A percentile compares a stretch with the other conserved stretches of the same genome.
phyloP scores from a whole-genome alignment of 2,113 vertebrate species.

The Elanus axillaris region DNA sequence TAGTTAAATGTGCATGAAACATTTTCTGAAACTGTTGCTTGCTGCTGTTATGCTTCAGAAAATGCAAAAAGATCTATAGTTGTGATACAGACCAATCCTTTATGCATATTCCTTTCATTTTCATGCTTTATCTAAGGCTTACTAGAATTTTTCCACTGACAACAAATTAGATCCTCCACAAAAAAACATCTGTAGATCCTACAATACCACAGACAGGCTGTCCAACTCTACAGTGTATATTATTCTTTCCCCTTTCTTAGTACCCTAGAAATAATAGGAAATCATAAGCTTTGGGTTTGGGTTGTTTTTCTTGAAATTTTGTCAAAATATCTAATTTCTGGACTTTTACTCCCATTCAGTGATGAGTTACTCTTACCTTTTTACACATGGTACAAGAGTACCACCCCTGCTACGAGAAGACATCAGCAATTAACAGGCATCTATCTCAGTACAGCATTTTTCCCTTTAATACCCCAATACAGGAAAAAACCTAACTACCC shows the following conservation, averaged over 20 bases:
- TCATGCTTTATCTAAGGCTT: neutral
- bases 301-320: neutral
- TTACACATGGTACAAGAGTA: neutral
- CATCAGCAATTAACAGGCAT: neutral
- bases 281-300: neutral
- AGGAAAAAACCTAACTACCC: neutral
- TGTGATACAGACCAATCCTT: neutral
- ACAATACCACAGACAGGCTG: neutral
- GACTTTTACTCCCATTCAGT: neutral
- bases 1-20: neutral
- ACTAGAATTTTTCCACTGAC: neutral
- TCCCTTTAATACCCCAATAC: neutral
- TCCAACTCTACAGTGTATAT: neutral
- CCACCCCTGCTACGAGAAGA: neutral
- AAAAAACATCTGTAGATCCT: neutral
- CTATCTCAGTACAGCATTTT: neutral
- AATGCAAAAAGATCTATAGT: neutral
- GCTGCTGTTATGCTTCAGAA: neutral
- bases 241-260: neutral
- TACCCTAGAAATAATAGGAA: neutral
- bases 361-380: neutral
- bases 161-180: neutral
- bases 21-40: neutral
- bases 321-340: neutral
- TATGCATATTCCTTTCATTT: neutral